Evolutionary conservation across 2,113 vertebrate species (phyloP).

Genomic region (Atherinomorus stipes): DNA sequence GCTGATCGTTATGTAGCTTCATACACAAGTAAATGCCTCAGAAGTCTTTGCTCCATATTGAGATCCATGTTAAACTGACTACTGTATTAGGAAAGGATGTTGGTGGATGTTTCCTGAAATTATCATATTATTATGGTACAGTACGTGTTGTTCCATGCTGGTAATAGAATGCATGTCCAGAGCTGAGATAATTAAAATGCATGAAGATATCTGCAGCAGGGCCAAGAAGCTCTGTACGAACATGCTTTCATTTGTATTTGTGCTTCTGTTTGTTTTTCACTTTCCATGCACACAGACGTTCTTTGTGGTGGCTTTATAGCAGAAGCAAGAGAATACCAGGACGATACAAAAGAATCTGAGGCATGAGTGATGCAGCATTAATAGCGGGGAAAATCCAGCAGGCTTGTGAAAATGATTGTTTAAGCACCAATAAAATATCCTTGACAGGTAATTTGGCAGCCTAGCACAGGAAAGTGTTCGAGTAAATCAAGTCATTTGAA

Average conservation of each 20-base stretch:
- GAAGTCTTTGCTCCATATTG: background rate
- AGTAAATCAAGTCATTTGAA: conserved; percentile 65
- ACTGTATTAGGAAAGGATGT: background rate
- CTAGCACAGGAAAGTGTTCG: conserved; percentile 33
- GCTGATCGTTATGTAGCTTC: background rate
- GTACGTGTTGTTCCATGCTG: background rate
- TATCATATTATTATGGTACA: background rate
- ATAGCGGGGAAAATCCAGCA: conserved; percentile 52
- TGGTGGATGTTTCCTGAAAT: conserved; percentile 4
- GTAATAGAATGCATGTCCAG: background rate
- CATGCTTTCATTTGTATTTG: background rate
- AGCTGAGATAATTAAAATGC: background rate
- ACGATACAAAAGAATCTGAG: conserved; percentile 21
- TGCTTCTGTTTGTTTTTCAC: background rate
- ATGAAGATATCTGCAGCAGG: background rate
- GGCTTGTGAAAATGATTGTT: conserved; percentile 72
- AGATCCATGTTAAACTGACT: background rate
- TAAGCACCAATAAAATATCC: conserved; percentile 73
- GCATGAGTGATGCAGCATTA: conserved; percentile 53
- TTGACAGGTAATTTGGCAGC: conserved; percentile 70
- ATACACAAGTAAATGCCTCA: background rate
- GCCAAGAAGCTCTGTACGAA: background rate
- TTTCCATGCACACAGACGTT: background rate
- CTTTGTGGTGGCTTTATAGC: conserved; percentile 7
- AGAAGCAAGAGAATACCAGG: background rate